Conservation (phyloP, 2,113 vertebrate species). For the Triplophysa dalaica region DNA sequence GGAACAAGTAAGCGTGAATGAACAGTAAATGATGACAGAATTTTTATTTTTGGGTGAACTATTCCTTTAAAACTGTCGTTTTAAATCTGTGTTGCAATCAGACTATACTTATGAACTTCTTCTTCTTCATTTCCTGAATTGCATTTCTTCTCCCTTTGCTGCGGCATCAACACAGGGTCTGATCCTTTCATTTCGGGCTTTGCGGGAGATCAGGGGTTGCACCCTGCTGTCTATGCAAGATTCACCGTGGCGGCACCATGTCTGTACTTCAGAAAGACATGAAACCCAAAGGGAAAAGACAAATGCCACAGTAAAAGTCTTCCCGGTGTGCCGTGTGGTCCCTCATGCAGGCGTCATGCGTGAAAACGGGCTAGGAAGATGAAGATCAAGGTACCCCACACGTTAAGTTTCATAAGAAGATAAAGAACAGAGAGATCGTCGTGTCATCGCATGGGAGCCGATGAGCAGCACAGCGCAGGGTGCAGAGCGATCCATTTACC, state of each 20-base stretch:
- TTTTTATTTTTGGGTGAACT: too few relatives aligned
- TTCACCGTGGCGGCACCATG: too few relatives aligned
- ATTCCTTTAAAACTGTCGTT: not conserved
- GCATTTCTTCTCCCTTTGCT: not conserved
- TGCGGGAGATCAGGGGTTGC: slow-evolving; percentile 12
- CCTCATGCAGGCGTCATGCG: not conserved
- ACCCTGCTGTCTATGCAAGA: slow-evolving; percentile 4
- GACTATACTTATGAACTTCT: not conserved
- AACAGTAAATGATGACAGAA: too few relatives aligned
- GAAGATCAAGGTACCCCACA: not conserved
- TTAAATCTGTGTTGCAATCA: slow-evolving; percentile 15
- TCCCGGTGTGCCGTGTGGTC: slow-evolving; percentile 2
- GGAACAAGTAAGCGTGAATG: too few relatives aligned
- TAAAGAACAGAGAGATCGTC: not conserved
- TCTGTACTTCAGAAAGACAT: slow-evolving; percentile 12
- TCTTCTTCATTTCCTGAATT: not conserved
- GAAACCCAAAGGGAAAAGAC: not conserved
- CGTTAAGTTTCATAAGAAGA: slow-evolving; percentile 21
- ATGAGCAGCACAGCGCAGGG: slow-evolving; percentile 1
- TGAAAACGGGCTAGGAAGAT: not conserved
- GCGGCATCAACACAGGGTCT: not conserved
- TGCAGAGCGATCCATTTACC: not conserved
- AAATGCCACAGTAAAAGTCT: not conserved
- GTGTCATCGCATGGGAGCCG: slow-evolving; percentile 10
- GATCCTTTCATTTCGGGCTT: not conserved